Evolutionary conservation across 2,888 invertebrate genomes (phyloP).

Genomic region (Melanargia galathea): DNA sequence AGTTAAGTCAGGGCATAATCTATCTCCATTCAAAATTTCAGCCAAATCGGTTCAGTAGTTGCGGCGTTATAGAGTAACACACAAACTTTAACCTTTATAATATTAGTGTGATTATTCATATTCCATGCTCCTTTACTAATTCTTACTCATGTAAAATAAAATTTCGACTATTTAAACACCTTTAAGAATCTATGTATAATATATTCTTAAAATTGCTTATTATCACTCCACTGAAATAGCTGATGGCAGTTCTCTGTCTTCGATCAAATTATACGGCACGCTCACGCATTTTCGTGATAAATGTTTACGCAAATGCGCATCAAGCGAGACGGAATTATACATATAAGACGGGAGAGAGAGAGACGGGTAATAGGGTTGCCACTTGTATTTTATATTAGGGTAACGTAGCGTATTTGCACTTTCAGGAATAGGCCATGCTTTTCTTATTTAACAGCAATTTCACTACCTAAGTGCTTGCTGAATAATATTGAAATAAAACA

Average conservation of each 20-base stretch:
- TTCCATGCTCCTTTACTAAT: too few relatives aligned
- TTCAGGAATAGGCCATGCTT: not conserved
- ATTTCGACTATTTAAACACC: not conserved
- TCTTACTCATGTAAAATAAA: too few relatives aligned
- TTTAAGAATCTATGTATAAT: conserved; percentile 42
- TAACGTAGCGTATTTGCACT: not conserved
- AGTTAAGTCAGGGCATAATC: too few relatives aligned
- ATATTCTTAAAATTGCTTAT: conserved; percentile 52
- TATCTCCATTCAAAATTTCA: too few relatives aligned
- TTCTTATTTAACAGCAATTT: too few relatives aligned
- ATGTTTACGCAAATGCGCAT: conserved; percentile 51
- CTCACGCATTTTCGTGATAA: conserved; percentile 54
- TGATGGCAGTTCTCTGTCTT: conserved; percentile 65
- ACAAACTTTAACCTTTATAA: too few relatives aligned
- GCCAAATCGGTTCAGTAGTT: too few relatives aligned
- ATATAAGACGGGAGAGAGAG: conserved; percentile 50
- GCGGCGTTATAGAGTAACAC: too few relatives aligned
- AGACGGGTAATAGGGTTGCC: conserved; percentile 41
- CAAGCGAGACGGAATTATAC: conserved; percentile 51
- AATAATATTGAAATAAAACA: too few relatives aligned
- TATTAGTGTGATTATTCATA: too few relatives aligned
- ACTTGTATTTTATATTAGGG: not conserved
- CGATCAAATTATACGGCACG: conserved; percentile 73
- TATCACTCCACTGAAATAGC: conserved; percentile 55
- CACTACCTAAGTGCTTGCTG: too few relatives aligned